A percentile compares a stretch with the other conserved stretches of the same genome.
Conservation (phyloP, 2,797 vertebrate species). For the Aotus griseimembra region DNA sequence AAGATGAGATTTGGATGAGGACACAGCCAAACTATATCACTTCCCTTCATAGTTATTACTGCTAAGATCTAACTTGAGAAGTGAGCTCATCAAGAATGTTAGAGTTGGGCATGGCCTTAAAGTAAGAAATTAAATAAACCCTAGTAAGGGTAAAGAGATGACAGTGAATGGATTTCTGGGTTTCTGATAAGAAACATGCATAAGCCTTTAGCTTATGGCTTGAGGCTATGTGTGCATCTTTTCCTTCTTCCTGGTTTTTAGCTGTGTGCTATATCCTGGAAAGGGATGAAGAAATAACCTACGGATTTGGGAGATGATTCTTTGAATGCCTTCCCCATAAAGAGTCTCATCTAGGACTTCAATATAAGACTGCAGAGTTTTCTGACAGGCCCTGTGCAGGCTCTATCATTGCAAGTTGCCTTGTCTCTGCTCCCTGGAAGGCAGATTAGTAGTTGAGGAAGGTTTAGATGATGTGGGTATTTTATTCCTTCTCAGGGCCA, state of each 20-base stretch:
- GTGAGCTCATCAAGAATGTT: background rate
- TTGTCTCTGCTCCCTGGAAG: background rate
- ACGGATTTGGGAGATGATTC: background rate
- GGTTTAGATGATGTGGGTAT: background rate
- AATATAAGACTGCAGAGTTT: background rate
- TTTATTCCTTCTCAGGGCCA: background rate
- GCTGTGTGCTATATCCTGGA: background rate
- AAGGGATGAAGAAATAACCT: background rate
- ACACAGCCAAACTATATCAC: no score
- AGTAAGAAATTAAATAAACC: background rate
- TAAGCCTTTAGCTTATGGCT: background rate
- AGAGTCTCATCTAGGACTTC: background rate
- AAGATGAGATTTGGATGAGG: no score
- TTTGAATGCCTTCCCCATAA: background rate
- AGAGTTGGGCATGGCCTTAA: background rate
- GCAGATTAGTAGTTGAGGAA: background rate
- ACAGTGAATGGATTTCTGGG: background rate
- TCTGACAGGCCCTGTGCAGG: background rate
- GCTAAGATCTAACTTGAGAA: background rate
- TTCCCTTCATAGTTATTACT: background rate
- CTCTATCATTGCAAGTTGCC: background rate
- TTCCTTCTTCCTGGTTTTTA: background rate
- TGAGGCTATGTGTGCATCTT: background rate
- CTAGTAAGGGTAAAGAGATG: background rate
- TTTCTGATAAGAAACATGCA: background rate